These are phyloP conservation scores for Carettochelys insculpta DNA, from an alignment of 2,113 vertebrate genomes.

Conservation along the genomic window DNA sequence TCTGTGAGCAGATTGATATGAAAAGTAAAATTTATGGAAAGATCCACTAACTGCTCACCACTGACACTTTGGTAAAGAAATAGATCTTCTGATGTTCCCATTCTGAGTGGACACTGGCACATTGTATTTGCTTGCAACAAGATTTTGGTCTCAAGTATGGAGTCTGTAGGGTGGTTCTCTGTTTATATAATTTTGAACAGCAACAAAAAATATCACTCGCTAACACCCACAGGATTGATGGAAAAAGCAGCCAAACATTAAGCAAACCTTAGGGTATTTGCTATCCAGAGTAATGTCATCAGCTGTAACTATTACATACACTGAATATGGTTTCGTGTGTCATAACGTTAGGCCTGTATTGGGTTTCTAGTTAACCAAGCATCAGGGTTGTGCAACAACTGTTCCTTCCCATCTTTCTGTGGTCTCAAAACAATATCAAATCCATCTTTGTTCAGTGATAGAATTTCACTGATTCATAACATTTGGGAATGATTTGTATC, in stretches of 20 bases:
- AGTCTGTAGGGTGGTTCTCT: neutral
- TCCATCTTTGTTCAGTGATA: neutral
- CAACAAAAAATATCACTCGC: neutral
- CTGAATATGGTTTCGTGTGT: neutral
- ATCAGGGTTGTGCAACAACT: neutral
- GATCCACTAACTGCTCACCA: too few species aligned
- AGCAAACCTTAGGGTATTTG: neutral
- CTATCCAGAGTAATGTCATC: neutral
- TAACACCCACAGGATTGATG: neutral
- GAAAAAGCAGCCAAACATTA: neutral
- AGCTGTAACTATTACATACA: neutral
- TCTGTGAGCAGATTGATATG: neutral
- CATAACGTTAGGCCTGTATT: neutral
- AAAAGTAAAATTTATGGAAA: neutral
- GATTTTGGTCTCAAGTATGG: neutral
- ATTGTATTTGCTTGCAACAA: neutral
- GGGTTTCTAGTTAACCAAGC: neutral
- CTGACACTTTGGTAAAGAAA: accelerated
- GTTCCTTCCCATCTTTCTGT: neutral
- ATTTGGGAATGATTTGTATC: neutral
- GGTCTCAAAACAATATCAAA: neutral
- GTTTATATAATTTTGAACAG: neutral
- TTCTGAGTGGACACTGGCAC: neutral
- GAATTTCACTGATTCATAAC: neutral
- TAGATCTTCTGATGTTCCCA: neutral